A percentile compares a stretch with the other conserved stretches of the same genome.
phyloP scores from a whole-genome alignment of 1,140 invertebrate genomes.

The Drosophila subobscura region DNA sequence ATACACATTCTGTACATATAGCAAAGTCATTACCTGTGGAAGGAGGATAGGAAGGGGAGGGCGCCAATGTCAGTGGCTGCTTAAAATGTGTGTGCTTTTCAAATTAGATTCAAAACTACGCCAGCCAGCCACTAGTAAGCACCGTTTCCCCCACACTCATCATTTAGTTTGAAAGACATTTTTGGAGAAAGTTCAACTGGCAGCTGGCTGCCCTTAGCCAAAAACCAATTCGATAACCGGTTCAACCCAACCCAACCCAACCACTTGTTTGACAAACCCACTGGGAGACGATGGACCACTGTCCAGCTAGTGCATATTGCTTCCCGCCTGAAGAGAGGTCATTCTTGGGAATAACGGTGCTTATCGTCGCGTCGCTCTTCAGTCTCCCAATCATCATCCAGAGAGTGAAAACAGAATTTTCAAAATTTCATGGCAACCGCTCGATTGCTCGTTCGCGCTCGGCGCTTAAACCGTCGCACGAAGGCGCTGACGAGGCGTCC shows the following conservation, averaged over 20 bases:
- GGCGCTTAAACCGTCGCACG: constrained; percentile 4
- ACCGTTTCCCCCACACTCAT: neutral
- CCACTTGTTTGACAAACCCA: constrained; percentile 2
- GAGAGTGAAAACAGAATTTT: constrained; percentile 17
- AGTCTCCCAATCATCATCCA: neutral
- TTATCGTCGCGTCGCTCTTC: constrained; percentile 16
- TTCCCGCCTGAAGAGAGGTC: constrained; percentile 1
- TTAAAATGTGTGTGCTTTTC: constrained; percentile 9
- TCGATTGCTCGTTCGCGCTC: neutral
- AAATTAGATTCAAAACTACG: constrained; percentile 4
- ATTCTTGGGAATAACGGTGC: constrained; percentile 28
- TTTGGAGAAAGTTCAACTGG: constrained; percentile 10
- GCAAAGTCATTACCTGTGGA: constrained; percentile 38
- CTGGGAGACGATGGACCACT: constrained; percentile 21
- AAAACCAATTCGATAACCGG: constrained; percentile 28
- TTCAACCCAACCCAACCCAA: constrained; percentile 4
- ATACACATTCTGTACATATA: constrained; percentile 13
- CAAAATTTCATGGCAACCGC: constrained; percentile 20
- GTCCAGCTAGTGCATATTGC: neutral
- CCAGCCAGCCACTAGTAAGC: neutral
- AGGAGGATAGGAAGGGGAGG: neutral
- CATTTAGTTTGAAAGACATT: constrained; percentile 2
- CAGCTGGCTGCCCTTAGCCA: neutral
- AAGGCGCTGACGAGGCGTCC: constrained; percentile 18
- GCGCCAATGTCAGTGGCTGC: constrained; percentile 12